Conservation (phyloP, 1,140 invertebrate genomes). For the Meloidogyne chitwoodi region DNA sequence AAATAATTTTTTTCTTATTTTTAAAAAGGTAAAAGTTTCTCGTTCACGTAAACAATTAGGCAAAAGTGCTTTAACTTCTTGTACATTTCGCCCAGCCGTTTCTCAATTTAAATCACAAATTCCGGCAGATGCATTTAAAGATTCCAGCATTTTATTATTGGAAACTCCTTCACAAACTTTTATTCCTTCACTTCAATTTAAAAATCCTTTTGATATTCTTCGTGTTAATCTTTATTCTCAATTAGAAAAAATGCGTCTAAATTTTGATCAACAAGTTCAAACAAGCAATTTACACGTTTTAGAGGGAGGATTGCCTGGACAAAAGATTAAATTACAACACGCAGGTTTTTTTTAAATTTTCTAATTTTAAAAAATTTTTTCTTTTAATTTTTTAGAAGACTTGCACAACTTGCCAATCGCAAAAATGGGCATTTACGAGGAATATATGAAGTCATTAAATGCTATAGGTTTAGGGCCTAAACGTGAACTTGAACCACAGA, state of each 20-base stretch:
- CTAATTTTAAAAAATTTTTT: slow-evolving; percentile 1
- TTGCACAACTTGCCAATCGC: slow-evolving; percentile 46
- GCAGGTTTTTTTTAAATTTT: slow-evolving; percentile 64
- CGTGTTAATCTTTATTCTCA: slow-evolving; percentile 82
- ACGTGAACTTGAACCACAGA: slow-evolving; percentile 48
- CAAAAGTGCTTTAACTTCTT: slow-evolving; percentile 1
- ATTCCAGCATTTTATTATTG: slow-evolving; percentile 8
- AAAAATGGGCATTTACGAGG: slow-evolving; percentile 54
- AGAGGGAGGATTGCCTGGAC: slow-evolving; percentile 48
- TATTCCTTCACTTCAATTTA: slow-evolving; percentile 68
- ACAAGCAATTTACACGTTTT: slow-evolving; percentile 62
- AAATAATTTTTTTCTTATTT: neutral
- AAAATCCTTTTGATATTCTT: slow-evolving; percentile 92
- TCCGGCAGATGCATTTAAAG: neutral
- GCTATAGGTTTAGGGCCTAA: slow-evolving; percentile 46
- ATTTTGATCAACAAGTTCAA: slow-evolving; percentile 80
- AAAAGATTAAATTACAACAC: slow-evolving; percentile 70
- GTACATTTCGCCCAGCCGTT: slow-evolving; percentile 17
- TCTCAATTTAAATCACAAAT: neutral
- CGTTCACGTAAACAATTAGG: slow-evolving; percentile 11
- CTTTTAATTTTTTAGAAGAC: slow-evolving; percentile 48
- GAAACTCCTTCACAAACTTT: neutral
- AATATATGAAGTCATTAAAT: slow-evolving; percentile 43
- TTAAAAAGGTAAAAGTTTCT: slow-evolving; percentile 18
- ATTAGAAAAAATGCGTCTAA: slow-evolving; percentile 84